phyloP scores from a whole-genome alignment of 92 coral and sea anemone species.

The Desmophyllum pertusum region DNA sequence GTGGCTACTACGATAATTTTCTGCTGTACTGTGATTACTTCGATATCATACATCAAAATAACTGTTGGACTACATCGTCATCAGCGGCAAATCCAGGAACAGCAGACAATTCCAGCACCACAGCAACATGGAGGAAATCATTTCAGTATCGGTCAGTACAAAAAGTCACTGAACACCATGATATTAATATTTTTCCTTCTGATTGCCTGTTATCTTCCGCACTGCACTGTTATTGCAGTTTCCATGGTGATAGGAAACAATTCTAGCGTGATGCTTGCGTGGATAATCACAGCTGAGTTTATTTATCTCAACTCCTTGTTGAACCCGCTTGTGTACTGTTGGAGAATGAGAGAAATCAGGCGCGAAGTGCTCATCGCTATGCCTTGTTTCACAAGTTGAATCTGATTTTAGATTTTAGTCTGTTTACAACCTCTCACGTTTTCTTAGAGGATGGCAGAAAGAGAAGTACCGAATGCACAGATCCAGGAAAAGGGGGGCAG shows the following conservation, averaged over 20 bases:
- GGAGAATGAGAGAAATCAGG: constrained; percentile 48
- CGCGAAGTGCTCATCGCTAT: constrained; percentile 16
- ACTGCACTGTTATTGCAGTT: background rate
- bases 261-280: background rate
- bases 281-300: constrained; percentile 23
- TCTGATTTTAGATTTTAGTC: too few species aligned
- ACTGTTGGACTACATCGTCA: background rate
- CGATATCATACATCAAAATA: background rate
- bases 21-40: background rate
- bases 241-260: background rate
- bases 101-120: background rate
- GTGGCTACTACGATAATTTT: background rate
- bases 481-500: too few species aligned
- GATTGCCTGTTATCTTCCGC: constrained; percentile 19
- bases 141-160: constrained; percentile 2
- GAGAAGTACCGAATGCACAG: too few species aligned
- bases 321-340: constrained; percentile 58
- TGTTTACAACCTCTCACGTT: constrained; percentile 49
- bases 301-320: constrained; percentile 49
- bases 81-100: constrained; percentile 15
- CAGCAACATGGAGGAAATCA: background rate
- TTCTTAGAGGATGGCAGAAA: constrained; percentile 44
- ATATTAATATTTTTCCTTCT: background rate
- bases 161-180: constrained; percentile 1
- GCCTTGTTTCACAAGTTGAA: background rate